phyloP scores from a whole-genome alignment of 2,888 invertebrate genomes.

The Steinernema hermaphroditum region DNA sequence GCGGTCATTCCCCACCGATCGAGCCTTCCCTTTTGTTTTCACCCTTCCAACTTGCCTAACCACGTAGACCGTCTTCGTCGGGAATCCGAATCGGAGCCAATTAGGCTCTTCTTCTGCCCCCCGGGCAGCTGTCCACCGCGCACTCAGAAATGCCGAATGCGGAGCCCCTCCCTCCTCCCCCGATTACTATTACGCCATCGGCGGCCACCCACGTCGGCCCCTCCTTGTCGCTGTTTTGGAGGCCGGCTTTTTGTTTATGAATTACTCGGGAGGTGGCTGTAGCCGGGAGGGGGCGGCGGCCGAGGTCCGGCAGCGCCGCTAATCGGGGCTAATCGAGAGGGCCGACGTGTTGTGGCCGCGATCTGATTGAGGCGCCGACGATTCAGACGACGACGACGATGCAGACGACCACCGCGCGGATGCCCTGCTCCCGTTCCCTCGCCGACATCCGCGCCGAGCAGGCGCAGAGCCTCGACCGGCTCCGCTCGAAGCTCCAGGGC shows the following conservation, averaged over 20 bases:
- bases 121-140: not conserved
- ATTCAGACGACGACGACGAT: not conserved
- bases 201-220: conserved; percentile 11
- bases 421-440: conserved; percentile 53
- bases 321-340: no score
- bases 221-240: not conserved
- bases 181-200: not conserved
- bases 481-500: conserved; percentile 45
- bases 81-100: conserved; percentile 21
- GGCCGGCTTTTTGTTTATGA: conserved; percentile 11
- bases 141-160: conserved; percentile 12
- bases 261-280: no score
- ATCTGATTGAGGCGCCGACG: no score
- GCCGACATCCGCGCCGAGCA: conserved; percentile 57
- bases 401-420: conserved; percentile 25
- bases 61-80: no score
- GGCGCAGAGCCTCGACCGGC: conserved; percentile 56
- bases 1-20: not conserved
- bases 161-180: no score
- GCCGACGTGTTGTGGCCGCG: no score
- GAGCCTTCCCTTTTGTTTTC: no score
- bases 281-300: no score
- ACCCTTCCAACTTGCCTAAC: no score
- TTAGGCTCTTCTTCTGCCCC: not conserved
- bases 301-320: no score